Percentiles rank a stretch among this genome's conserved stretches.
Conservation (phyloP, 2,888 invertebrate genomes). For the Antitype chi region DNA sequence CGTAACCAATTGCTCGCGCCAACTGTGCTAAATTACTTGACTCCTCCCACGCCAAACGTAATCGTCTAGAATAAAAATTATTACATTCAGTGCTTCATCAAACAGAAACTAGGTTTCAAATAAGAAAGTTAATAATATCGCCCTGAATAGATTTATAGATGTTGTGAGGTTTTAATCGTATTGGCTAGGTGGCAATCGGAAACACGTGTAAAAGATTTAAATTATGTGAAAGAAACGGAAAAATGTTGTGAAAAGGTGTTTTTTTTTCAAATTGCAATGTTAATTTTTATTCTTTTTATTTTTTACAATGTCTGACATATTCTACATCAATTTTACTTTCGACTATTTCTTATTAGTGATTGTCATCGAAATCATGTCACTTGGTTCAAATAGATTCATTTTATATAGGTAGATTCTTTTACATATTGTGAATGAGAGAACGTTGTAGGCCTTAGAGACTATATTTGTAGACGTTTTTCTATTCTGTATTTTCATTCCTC, state of each 20-base stretch:
- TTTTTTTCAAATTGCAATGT: no score
- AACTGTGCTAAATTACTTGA: not conserved
- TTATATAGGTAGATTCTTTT: no score
- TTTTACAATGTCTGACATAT: no score
- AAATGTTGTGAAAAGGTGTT: not conserved
- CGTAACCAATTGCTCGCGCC: not conserved
- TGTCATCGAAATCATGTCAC: no score
- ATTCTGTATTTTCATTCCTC: no score
- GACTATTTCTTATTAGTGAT: no score
- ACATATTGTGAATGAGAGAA: no score
- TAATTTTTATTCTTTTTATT: no score
- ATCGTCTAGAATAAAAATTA: not conserved
- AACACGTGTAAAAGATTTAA: not conserved
- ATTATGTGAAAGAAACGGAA: not conserved
- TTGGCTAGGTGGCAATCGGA: not conserved
- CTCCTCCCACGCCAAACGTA: not conserved
- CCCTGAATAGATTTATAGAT: not conserved
- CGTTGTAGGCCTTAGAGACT: no score
- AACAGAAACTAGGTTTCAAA: not conserved
- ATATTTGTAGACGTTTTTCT: no score
- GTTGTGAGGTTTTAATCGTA: not conserved
- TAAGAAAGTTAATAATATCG: not conserved
- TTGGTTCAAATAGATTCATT: no score
- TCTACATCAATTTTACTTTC: no score
- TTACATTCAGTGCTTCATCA: not conserved